Percentiles rank a stretch among this genome's conserved stretches.
Conservation (phyloP, 2,113 vertebrate species). For the Phoenicopterus ruber region DNA sequence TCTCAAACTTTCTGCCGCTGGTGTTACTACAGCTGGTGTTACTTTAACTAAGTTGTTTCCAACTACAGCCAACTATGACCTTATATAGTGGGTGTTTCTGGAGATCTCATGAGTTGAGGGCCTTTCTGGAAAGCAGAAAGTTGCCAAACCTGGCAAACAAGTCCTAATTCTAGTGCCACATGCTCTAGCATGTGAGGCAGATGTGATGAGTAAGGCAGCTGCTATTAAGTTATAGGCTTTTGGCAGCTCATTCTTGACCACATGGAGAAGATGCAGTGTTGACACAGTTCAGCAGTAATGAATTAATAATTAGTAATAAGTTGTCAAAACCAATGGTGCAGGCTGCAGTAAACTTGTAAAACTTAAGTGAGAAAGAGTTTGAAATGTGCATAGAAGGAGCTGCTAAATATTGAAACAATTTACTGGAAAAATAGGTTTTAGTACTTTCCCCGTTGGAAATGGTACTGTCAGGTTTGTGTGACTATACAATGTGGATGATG, state of each 20-base stretch:
- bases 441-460: not conserved
- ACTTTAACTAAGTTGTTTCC: not conserved
- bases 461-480: not conserved
- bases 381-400: not conserved
- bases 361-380: not conserved
- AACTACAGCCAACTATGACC: not conserved
- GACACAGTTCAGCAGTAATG: not conserved
- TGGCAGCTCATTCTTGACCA: not conserved
- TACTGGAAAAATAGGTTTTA: not conserved
- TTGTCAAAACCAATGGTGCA: not conserved
- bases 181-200: not conserved
- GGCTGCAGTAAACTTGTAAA: not conserved
- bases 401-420: not conserved
- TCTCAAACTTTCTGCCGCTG: not conserved
- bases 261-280: not conserved
- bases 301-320: not conserved
- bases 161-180: not conserved
- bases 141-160: not conserved
- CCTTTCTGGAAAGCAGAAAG: not conserved
- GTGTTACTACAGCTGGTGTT: not conserved
- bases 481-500: accelerated
- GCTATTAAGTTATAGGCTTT: not conserved
- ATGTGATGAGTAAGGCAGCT: not conserved
- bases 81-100: not conserved
- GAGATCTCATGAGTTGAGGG: not conserved